These are phyloP conservation scores for Eupristina koningsbergeri DNA, from an alignment of 1,140 invertebrate genomes.

Conservation along the genomic window DNA sequence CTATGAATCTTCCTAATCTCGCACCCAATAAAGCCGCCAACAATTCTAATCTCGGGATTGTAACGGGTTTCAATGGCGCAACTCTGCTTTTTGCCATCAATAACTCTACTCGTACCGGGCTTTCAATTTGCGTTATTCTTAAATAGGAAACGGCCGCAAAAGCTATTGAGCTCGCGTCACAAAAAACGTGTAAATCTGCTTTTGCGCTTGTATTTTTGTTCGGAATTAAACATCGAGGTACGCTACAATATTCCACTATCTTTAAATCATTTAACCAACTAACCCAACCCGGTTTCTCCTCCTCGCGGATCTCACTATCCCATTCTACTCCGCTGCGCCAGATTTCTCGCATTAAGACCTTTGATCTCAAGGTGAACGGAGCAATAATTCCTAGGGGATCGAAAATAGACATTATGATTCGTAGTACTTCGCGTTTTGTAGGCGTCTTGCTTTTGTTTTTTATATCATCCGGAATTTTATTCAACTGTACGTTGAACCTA, in stretches of 20 bases:
- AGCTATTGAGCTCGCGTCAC: too few species aligned
- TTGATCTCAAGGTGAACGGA: conserved; percentile 62
- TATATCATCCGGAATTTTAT: not conserved
- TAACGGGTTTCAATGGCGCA: not conserved
- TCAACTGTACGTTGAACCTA: not conserved
- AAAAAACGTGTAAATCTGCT: conserved; percentile 19
- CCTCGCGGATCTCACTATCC: conserved; percentile 32
- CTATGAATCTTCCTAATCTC: not conserved
- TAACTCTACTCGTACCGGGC: not conserved
- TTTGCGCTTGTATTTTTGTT: not conserved
- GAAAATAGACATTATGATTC: conserved; percentile 59
- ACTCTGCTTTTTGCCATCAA: conserved; percentile 6
- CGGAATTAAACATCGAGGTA: not conserved
- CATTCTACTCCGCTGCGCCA: conserved; percentile 51
- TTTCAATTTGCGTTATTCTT: not conserved
- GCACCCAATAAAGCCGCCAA: not conserved
- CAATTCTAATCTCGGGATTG: not conserved
- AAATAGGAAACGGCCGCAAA: conserved; percentile 3
- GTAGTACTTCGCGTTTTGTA: conserved; percentile 17
- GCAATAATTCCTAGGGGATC: conserved; percentile 65
- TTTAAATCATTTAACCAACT: not conserved
- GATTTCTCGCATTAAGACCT: conserved; percentile 66
- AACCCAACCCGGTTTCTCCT: not conserved
- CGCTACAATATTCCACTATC: not conserved
- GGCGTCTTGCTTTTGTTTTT: too few species aligned